Evolutionary conservation across 1,140 invertebrate genomes (phyloP), one percentile per base, ranked within the genome.

Genomic region (Leptinotarsa defecta): DNA sequence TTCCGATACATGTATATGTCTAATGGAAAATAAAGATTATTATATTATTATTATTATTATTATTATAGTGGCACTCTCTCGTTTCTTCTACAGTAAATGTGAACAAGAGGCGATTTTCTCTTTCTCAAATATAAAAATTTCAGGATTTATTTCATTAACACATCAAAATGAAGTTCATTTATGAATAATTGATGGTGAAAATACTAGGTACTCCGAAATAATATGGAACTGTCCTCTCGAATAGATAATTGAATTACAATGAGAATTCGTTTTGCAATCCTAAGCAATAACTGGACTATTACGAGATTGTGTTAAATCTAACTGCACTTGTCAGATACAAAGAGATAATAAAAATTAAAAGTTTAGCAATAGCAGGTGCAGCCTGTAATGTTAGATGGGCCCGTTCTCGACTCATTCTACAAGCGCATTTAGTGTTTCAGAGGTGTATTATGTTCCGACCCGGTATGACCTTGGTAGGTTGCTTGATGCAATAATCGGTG

Each of bases 271-370:
- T 57, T 17, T 57, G 52, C 52, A 57, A 57, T 57, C 15, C 52
- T 15, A 15, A n/a, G n/a, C 52, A 57, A 17, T 57, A 57, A 57
- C 52, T 57, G 17, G 52, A 57, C 52, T 57, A 57, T 57, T 57
- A 57, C 52, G 52, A 57, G 52, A 57, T 57, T 57, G 52, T 57
- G 15, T 57, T 57, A 19, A 19, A 17, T 57, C 52, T 57, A 57
- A 57, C 52, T 57, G 52, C 52, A 57, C n/a, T 57, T 57, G n/a
- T 57, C 52, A 57, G 52, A 15, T 57, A 57, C 52, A 57, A 57
- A 57, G 52, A 57, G 52, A 15, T 57, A 57, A 57, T 57, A 57
- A 57, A 57, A 57, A 57, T 57, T 57, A 57, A n/a, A 57, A 57
- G 13, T 57, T 57, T 57, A 57, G 52, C 52, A 57, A 57, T 57